Conservation (phyloP, 2,888 invertebrate genomes). For the Drosophila percnosoma region DNA sequence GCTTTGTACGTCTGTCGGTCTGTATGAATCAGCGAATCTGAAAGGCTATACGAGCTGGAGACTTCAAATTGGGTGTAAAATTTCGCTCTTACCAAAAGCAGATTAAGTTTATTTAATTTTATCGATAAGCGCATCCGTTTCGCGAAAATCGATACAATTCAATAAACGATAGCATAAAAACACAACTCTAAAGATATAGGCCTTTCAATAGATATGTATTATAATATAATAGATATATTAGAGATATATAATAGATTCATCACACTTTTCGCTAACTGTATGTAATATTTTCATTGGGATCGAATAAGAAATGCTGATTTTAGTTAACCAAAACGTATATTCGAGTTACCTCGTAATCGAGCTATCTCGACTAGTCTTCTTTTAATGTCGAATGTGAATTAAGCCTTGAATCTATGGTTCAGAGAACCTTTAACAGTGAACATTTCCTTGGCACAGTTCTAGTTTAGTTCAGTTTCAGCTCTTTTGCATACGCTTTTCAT, state of each 20-base stretch:
- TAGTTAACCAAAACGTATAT: not conserved
- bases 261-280: not conserved
- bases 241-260: not conserved
- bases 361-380: not conserved
- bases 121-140: not conserved
- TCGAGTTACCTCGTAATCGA: not conserved
- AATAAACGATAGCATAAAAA: not conserved
- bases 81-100: not conserved
- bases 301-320: not conserved
- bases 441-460: slow-evolving; percentile 52
- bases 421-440: slow-evolving; percentile 31
- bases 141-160: not conserved
- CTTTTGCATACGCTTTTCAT: slow-evolving; percentile 40
- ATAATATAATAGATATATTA: not conserved
- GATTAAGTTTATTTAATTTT: not conserved
- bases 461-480: slow-evolving; percentile 11
- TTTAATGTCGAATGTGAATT: not conserved
- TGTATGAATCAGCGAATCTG: not conserved
- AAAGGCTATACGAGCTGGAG: not conserved
- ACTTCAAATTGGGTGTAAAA: not conserved
- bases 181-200: not conserved
- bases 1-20: not conserved
- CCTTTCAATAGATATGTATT: not conserved
- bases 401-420: slow-evolving; percentile 15
- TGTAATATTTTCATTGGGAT: not conserved